A percentile compares a stretch with the other conserved stretches of the same genome.
Conservation (phyloP, 2,113 vertebrate genomes). For the Burhinus bistriatus region DNA sequence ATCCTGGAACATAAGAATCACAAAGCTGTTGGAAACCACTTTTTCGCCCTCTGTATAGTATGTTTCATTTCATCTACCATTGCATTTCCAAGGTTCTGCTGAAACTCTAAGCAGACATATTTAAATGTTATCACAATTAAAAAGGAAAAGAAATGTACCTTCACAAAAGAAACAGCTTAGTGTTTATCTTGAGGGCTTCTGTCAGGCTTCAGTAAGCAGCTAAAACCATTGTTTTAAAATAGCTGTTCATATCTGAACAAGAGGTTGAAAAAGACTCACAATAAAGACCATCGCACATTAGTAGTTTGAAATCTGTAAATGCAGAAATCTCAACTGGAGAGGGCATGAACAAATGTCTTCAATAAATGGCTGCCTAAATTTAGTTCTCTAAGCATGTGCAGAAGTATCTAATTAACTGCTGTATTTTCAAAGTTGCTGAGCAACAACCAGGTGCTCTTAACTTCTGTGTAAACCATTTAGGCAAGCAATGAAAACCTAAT, state of each 20-base stretch:
- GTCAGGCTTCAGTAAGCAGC: neutral
- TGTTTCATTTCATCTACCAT: neutral
- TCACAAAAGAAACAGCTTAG: neutral
- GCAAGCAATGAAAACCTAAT: neutral
- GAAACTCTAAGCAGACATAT: neutral
- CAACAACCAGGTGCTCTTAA: neutral
- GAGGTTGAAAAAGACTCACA: neutral
- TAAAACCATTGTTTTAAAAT: neutral
- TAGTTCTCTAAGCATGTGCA: neutral
- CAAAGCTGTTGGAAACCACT: neutral
- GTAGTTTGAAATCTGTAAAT: neutral
- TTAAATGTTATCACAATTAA: neutral
- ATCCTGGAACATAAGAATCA: neutral
- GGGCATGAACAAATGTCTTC: neutral
- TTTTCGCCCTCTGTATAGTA: neutral
- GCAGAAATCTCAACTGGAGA: neutral
- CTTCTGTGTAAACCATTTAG: neutral
- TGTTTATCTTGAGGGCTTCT: neutral
- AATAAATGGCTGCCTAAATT: neutral
- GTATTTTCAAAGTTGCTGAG: conserved; percentile 1
- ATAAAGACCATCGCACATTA: neutral
- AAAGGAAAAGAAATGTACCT: neutral
- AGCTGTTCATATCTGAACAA: neutral
- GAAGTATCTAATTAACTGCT: neutral
- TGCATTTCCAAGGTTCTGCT: neutral